phyloP scores from a whole-genome alignment of 2,797 vertebrate species.

The Sciurus vulgaris region DNA sequence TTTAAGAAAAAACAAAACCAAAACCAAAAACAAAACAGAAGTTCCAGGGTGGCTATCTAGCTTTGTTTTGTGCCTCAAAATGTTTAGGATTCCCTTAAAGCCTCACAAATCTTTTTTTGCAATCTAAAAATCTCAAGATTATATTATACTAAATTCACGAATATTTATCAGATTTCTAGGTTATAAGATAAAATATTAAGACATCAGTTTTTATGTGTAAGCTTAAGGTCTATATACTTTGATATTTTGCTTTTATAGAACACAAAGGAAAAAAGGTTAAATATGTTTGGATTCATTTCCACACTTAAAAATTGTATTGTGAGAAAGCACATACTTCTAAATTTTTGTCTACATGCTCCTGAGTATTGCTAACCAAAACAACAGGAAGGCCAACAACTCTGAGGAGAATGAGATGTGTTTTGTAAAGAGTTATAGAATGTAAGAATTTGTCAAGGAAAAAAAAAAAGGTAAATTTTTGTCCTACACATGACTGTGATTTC shows the following conservation, averaged over 20 bases:
- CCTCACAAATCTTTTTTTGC: background rate
- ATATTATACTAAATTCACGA: background rate
- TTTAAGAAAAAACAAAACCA: background rate
- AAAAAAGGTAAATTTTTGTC: background rate
- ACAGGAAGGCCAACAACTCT: background rate
- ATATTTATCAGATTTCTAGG: background rate
- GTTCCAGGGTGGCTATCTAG: background rate
- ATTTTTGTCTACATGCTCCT: background rate
- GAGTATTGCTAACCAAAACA: background rate
- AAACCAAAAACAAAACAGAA: too few relatives aligned
- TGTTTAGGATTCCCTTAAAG: background rate
- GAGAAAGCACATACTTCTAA: background rate
- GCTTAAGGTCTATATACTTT: background rate
- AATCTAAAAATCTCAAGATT: background rate
- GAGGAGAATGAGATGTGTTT: background rate
- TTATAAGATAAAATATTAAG: background rate
- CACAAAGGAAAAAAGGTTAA: background rate
- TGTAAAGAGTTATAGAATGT: background rate
- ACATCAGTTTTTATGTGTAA: background rate
- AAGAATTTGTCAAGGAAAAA: background rate
- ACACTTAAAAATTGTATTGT: background rate
- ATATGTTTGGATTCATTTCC: background rate
- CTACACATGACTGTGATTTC: background rate
- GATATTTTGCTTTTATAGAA: background rate
- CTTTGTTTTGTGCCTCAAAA: background rate